Base-by-base conservation (phyloP, 2,888 invertebrate species). In the Eucera pruinosa region DNA sequence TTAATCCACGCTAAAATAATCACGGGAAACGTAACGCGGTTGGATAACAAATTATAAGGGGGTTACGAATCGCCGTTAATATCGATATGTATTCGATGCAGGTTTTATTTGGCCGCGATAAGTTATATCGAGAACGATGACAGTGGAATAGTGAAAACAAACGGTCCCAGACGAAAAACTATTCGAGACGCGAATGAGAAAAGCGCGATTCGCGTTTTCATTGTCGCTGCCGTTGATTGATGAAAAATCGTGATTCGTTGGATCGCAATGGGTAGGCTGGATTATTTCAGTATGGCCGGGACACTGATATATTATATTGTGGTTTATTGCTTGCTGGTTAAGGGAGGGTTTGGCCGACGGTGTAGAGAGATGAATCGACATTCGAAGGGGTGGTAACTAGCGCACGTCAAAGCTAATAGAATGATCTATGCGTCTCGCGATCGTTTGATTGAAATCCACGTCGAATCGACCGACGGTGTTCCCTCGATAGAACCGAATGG, bases 351-450 rank as follows among this genome's bases (percentile, higher is more conserved):
- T 64, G 55, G 15, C 18, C n/a, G 25, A 62, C 48, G 36, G 25
- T 9, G 36, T 5, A 9, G 50, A 20, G 75, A 73, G 79, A 75
- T 79, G 62, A 75, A 80, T 80, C 79, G 81, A 78, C 65, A 55
- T 62, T 36, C 75, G 75, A 72, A 65, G 75, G 70, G 83, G 67
- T 72, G 78, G 68, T 71, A 80, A 81, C 83, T 81, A 81, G 73
- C 72, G 62, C 80, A 62, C 76, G 78, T 78, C 80, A 73, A 68
- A 74, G 70, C 79, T 85, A 82, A 86, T 85, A 78, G 83, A 86
- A 86, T 85, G 81, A 84, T 86, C 85, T 84, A 83, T 85, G 85
- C 85, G 80, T 80, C 81, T 76, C 76, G 69, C 68, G 65, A 76
- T 66, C 75, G 74, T 64, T 77, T 80, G 74, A 82, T 83, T 78